A percentile compares a stretch with the other conserved stretches of the same genome.
Conservation (phyloP, 2,797 vertebrate species). For the Hippocampus kuda region DNA sequence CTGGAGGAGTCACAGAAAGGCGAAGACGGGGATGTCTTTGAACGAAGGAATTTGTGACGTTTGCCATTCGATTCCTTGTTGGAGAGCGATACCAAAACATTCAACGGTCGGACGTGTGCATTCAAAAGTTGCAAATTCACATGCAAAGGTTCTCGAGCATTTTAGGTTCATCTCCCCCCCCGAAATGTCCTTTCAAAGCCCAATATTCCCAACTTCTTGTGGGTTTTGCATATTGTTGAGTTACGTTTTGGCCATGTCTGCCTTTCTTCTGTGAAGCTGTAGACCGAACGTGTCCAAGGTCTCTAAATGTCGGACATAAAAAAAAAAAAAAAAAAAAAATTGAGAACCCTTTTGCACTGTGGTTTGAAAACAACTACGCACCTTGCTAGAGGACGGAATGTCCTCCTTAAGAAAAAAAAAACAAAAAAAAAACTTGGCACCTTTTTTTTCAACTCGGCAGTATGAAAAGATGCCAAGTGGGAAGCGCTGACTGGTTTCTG, state of each 20-base stretch:
- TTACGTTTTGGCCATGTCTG: slow-evolving; percentile 32
- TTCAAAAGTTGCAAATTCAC: neutral
- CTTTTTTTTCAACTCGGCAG: slow-evolving; percentile 30
- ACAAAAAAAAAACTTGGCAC: slow-evolving; percentile 28
- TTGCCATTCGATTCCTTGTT: too few relatives aligned
- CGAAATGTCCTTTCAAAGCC: neutral
- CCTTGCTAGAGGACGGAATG: slow-evolving; percentile 39
- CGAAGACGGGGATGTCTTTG: too few relatives aligned
- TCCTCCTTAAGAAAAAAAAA: slow-evolving; percentile 17
- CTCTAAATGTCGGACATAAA: slow-evolving; percentile 52
- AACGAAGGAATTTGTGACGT: too few relatives aligned
- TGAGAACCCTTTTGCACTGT: slow-evolving; percentile 60
- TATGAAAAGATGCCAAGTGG: neutral
- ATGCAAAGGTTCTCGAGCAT: neutral
- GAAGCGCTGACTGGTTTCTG: slow-evolving; percentile 6
- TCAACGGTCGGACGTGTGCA: too few relatives aligned
- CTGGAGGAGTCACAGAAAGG: too few relatives aligned
- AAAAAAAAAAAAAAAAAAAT: slow-evolving; percentile 20
- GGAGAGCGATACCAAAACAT: too few relatives aligned
- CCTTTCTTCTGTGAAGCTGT: slow-evolving; percentile 53
- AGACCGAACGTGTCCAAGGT: slow-evolving; percentile 52
- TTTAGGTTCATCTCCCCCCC: neutral
- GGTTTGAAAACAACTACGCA: slow-evolving; percentile 49
- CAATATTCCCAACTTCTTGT: neutral
- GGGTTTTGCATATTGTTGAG: slow-evolving; percentile 9